Evolutionary conservation across 2,113 vertebrate genomes (phyloP).

Genomic region (Pelvicachromis taeniatus): DNA sequence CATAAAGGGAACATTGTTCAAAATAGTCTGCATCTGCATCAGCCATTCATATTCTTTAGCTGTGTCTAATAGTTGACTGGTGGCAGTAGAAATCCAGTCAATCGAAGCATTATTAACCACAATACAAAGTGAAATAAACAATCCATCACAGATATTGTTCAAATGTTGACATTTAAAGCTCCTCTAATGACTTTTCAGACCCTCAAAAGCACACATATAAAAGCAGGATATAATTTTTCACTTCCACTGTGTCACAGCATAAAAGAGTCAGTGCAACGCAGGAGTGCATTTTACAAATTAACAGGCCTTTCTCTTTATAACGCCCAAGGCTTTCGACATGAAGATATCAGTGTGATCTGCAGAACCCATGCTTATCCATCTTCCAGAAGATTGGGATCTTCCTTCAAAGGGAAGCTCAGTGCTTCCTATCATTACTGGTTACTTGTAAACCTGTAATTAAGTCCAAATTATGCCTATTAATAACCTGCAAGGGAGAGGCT

Average conservation of each 20-base stretch:
- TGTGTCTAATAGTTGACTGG: background rate
- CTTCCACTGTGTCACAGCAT: background rate
- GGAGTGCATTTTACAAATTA: slow-evolving; percentile 28
- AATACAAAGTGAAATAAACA: background rate
- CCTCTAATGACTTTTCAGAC: background rate
- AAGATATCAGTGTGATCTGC: slow-evolving; percentile 44
- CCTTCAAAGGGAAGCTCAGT: slow-evolving; percentile 60
- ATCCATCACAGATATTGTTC: background rate
- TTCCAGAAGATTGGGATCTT: slow-evolving; percentile 47
- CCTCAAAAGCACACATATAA: background rate
- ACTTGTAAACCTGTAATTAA: slow-evolving; percentile 68
- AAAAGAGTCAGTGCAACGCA: background rate
- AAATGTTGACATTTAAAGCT: background rate
- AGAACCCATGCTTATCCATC: slow-evolving; percentile 51
- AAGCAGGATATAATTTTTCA: background rate
- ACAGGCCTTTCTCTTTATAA: slow-evolving; percentile 8
- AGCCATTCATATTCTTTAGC: slow-evolving; percentile 15
- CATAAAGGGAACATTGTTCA: slow-evolving; percentile 71
- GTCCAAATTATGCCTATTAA: slow-evolving; percentile 67
- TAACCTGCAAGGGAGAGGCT: slow-evolving; percentile 53
- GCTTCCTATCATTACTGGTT: slow-evolving; percentile 68
- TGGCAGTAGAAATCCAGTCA: background rate
- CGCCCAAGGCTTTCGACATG: slow-evolving; percentile 22
- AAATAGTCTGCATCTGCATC: slow-evolving; percentile 28
- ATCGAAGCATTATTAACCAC: background rate